These are phyloP conservation scores for Sarotherodon lohbergeri DNA, from an alignment of 2,113 vertebrate species.

Conservation along the genomic window DNA sequence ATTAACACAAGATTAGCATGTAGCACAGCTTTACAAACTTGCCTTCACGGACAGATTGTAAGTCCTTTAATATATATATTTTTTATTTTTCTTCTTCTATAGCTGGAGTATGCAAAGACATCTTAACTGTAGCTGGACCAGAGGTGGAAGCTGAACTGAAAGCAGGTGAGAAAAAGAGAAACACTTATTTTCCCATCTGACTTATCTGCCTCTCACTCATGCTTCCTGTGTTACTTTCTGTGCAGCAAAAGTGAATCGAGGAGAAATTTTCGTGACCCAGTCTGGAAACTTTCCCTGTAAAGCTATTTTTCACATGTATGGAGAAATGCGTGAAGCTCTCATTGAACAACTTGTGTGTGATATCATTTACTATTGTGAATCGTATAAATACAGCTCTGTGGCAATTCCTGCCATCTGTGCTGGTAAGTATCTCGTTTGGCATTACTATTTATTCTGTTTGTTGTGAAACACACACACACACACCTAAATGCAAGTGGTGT, in stretches of 20 bases:
- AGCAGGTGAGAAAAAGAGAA: slow-evolving; percentile 11
- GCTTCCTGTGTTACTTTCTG: not conserved
- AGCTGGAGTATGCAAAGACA: slow-evolving; percentile 42
- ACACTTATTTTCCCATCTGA: too few relatives aligned
- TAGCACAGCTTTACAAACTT: too few relatives aligned
- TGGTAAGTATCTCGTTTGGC: not conserved
- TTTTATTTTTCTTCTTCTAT: not conserved
- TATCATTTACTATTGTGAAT: slow-evolving; percentile 40
- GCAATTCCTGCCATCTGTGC: not conserved
- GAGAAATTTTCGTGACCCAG: slow-evolving; percentile 1
- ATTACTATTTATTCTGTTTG: too few relatives aligned
- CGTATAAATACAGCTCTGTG: not conserved
- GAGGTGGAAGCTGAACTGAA: slow-evolving; percentile 15
- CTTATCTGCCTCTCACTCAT: not conserved
- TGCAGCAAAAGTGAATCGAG: not conserved
- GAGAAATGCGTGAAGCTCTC: not conserved
- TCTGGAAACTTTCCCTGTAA: slow-evolving; percentile 48
- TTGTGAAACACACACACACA: too few relatives aligned
- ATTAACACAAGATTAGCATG: too few relatives aligned
- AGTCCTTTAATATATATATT: not conserved
- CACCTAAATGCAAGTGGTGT: too few relatives aligned
- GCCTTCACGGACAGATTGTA: not conserved
- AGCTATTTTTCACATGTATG: slow-evolving; percentile 54
- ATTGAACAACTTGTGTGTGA: slow-evolving; percentile 15
- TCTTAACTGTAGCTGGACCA: slow-evolving; percentile 54